phyloP scores from a whole-genome alignment of 2,888 invertebrate genomes.

The Stenoptilia bipunctidactyla region DNA sequence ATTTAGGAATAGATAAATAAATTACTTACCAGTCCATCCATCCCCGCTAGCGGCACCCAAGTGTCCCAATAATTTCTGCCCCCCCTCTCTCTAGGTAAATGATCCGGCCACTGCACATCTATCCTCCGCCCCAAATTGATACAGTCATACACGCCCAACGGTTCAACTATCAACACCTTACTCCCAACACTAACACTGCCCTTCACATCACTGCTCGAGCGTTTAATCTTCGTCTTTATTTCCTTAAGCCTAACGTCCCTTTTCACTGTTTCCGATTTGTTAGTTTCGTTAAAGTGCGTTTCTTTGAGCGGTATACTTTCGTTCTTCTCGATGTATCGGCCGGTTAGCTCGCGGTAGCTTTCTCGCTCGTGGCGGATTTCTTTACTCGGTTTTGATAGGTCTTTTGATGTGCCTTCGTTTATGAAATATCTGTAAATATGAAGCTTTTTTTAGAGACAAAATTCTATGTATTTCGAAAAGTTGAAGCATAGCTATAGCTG shows the following conservation, averaged over 20 bases:
- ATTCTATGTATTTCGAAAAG: too few species aligned
- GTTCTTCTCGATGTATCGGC: conserved; percentile 55
- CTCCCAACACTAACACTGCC: conserved; percentile 58
- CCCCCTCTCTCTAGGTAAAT: conserved; percentile 87
- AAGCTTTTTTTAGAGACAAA: too few species aligned
- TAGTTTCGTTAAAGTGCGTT: conserved; percentile 43
- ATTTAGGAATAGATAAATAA: too few species aligned
- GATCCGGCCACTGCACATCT: conserved; percentile 96
- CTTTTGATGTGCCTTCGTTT: conserved; percentile 56
- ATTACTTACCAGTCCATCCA: conserved; percentile 84
- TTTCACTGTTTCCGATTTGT: conserved; percentile 42
- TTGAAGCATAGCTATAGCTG: too few species aligned
- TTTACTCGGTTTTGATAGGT: conserved; percentile 56
- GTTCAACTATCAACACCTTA: conserved; percentile 58
- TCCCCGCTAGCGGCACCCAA: conserved; percentile 91
- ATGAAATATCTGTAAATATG: conserved; percentile 43
- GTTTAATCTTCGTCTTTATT: conserved; percentile 53
- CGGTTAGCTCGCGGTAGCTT: conserved; percentile 57
- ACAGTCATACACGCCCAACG: conserved; percentile 84
- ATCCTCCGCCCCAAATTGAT: conserved; percentile 91
- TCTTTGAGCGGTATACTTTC: conserved; percentile 45
- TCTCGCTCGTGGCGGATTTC: conserved; percentile 62
- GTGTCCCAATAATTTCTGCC: conserved; percentile 89
- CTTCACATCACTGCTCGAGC: conserved; percentile 49
- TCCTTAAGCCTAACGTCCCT: conserved; percentile 48